Evolutionary conservation across 2,888 invertebrate species (phyloP).

Genomic region (Himalopsyche kuldschensis): DNA sequence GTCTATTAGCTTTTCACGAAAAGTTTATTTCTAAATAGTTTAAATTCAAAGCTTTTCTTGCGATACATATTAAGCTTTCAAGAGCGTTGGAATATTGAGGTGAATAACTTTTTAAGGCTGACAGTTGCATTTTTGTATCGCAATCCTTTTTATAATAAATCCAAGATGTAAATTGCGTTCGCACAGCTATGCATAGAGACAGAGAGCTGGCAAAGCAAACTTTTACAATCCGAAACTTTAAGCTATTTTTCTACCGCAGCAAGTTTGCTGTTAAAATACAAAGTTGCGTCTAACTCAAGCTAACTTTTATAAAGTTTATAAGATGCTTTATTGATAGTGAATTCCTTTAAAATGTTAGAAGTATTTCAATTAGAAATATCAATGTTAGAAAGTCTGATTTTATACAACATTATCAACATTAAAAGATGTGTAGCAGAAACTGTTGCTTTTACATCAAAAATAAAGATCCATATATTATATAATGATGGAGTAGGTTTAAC

Average conservation of each 20-base stretch:
- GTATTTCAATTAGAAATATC: too few species aligned
- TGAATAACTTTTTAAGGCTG: not conserved
- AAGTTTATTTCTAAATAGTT: not conserved
- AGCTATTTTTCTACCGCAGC: constrained; percentile 17
- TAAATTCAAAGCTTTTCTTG: not conserved
- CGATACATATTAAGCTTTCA: not conserved
- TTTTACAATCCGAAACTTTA: constrained; percentile 30
- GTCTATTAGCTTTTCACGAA: too few species aligned
- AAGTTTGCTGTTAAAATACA: not conserved
- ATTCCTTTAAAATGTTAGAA: too few species aligned
- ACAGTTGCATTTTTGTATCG: not conserved
- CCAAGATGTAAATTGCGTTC: constrained; percentile 19
- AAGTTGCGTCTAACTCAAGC: not conserved
- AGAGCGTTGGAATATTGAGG: not conserved
- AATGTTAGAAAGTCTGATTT: too few species aligned
- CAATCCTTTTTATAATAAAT: constrained; percentile 10
- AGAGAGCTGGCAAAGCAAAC: not conserved
- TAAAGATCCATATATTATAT: too few species aligned
- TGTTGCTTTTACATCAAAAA: too few species aligned
- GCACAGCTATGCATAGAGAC: not conserved
- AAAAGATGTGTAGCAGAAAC: too few species aligned
- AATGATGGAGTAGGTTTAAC: too few species aligned
- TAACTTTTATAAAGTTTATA: not conserved
- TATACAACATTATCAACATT: too few species aligned
- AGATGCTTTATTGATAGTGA: not conserved